Evolutionary conservation across 2,113 vertebrate genomes (phyloP).

Genomic region (Dissostichus mawsoni): DNA sequence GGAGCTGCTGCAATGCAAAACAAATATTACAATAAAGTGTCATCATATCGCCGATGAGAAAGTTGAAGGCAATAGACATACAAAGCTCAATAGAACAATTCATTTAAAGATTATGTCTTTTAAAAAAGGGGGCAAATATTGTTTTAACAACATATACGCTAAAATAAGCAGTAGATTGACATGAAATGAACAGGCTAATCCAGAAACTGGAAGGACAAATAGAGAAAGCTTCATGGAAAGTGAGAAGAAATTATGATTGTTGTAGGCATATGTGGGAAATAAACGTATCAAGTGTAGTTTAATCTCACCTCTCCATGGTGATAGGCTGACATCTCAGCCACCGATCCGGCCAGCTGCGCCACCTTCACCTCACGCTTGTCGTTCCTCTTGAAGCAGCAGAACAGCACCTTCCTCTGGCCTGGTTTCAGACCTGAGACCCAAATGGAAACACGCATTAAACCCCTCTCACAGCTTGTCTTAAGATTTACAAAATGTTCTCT

Average conservation of each 20-base stretch:
- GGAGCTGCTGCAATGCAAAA: too few relatives aligned
- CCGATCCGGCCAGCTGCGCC: conserved; percentile 96
- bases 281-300: not conserved
- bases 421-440: conserved; percentile 91
- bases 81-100: too few relatives aligned
- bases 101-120: too few relatives aligned
- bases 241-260: too few relatives aligned
- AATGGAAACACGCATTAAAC: not conserved
- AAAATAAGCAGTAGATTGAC: not conserved
- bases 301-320: conserved; percentile 95
- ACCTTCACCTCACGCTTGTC: conserved; percentile 98
- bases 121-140: too few relatives aligned
- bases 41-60: too few relatives aligned
- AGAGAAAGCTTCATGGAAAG: not conserved
- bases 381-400: conserved; percentile 95
- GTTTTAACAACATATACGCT: too few relatives aligned
- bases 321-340: conserved; percentile 98
- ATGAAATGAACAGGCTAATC: not conserved
- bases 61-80: too few relatives aligned
- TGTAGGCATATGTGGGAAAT: not conserved
- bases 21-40: too few relatives aligned
- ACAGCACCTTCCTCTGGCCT: conserved; percentile 97
- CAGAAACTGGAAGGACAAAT: not conserved
- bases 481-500: not conserved
- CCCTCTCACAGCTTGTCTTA: not conserved